Conservation (phyloP, 2,888 invertebrate genomes). For the Agriotes lineatus region DNA sequence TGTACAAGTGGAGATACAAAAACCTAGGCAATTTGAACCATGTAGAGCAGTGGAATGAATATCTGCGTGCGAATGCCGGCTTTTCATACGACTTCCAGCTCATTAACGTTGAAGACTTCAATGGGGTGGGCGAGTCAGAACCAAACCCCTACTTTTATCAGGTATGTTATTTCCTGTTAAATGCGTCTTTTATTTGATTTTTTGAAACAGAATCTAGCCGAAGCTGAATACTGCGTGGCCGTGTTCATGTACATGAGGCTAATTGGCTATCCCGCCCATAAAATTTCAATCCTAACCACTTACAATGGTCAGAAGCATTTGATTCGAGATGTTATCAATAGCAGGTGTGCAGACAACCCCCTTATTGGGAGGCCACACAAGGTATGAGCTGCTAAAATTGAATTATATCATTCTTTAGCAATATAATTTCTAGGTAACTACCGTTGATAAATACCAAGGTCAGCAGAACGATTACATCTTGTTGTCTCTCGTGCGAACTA, state of each 20-base stretch:
- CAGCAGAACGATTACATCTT: conserved; percentile 99
- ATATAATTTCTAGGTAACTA: conserved; percentile 75
- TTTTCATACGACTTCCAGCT: conserved; percentile 94
- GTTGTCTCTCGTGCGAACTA: conserved; percentile 94
- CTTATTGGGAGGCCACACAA: conserved; percentile 94
- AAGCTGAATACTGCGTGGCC: conserved; percentile 96
- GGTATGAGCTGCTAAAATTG: conserved; percentile 64
- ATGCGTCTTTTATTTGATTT: conserved; percentile 22
- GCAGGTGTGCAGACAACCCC: conserved; percentile 93
- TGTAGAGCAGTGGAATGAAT: conserved; percentile 86
- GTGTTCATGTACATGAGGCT: conserved; percentile 99
- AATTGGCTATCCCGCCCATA: conserved; percentile 95
- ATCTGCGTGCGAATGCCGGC: conserved; percentile 92
- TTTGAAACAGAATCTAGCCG: conserved; percentile 79
- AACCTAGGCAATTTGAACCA: conserved; percentile 94
- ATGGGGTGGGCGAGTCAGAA: conserved; percentile 96
- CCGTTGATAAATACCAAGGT: conserved; percentile 99
- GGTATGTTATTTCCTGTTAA: conserved; percentile 66
- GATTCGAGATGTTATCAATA: conserved; percentile 94
- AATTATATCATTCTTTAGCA: background rate
- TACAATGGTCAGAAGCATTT: conserved; percentile 99
- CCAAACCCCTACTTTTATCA: conserved; percentile 99
- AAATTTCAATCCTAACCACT: conserved; percentile 97
- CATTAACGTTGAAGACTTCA: conserved; percentile 96
- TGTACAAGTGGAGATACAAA: conserved; percentile 98